Evolutionary conservation across 2,888 invertebrate species (phyloP).

Genomic region (Danaus chrysippus): DNA sequence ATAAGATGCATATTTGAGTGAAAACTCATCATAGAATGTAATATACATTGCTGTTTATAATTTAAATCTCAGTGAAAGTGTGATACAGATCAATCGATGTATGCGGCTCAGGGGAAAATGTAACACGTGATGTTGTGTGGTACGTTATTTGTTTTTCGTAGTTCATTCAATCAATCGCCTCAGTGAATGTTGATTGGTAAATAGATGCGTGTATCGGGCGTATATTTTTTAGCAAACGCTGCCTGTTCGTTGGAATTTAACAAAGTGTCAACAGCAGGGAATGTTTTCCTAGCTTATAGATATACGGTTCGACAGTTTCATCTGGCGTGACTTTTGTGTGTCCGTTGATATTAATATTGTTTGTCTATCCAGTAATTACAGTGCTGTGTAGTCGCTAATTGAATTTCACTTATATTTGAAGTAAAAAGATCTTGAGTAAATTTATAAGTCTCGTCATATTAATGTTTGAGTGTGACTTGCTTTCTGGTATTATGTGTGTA

Average conservation of each 20-base stretch:
- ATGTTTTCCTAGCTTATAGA: slow-evolving; percentile 22
- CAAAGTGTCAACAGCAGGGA: slow-evolving; percentile 53
- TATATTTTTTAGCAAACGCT: slow-evolving; percentile 41
- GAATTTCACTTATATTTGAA: not conserved
- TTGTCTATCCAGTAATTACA: slow-evolving; percentile 1
- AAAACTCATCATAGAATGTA: not conserved
- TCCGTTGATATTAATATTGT: not conserved
- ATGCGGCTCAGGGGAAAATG: not conserved
- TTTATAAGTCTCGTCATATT: too few species aligned
- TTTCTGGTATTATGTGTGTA: too few species aligned
- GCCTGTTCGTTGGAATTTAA: slow-evolving; percentile 45
- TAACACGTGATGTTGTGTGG: slow-evolving; percentile 2
- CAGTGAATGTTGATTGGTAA: slow-evolving; percentile 63
- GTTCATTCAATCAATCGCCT: slow-evolving; percentile 61
- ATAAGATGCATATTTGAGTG: slow-evolving; percentile 10
- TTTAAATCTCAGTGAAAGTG: not conserved
- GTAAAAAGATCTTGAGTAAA: not conserved
- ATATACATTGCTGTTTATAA: slow-evolving; percentile 15
- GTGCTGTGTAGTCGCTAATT: not conserved
- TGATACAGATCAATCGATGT: slow-evolving; percentile 11
- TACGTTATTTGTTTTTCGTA: slow-evolving; percentile 47
- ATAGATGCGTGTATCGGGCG: slow-evolving; percentile 45
- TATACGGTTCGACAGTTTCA: slow-evolving; percentile 16
- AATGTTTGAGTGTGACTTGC: too few species aligned
- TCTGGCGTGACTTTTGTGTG: slow-evolving; percentile 15